Conservation (phyloP, 2,797 vertebrate species). For the Pseudotriccus pelzelni region DNA sequence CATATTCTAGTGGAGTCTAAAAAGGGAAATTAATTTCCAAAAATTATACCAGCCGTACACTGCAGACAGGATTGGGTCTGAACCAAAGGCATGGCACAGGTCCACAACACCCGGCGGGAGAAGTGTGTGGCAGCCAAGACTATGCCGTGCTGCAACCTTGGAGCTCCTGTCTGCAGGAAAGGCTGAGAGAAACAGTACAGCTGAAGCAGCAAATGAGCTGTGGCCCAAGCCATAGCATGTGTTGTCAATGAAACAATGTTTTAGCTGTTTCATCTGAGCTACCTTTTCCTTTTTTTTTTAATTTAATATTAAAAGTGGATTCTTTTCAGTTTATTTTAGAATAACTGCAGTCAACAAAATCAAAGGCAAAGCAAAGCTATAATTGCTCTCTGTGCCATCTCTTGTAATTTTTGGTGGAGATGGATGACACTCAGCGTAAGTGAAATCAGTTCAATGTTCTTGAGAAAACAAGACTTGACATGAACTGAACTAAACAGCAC, state of each 20-base stretch:
- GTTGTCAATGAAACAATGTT: not conserved
- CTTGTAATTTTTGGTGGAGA: not conserved
- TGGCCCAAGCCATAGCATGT: accelerated
- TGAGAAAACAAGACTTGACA: not conserved
- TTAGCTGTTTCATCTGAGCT: not conserved
- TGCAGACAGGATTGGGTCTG: accelerated
- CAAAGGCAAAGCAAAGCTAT: not conserved
- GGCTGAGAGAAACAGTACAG: not conserved
- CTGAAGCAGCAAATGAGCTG: not conserved
- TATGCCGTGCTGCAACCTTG: accelerated
- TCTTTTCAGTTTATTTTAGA: not conserved
- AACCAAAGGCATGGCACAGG: not conserved
- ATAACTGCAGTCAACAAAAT: not conserved
- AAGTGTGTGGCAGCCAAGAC: not conserved
- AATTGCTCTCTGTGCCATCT: accelerated
- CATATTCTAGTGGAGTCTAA: not conserved
- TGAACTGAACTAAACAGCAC: not conserved
- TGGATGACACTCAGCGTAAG: not conserved
- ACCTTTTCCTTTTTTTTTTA: not conserved
- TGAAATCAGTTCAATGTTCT: not conserved
- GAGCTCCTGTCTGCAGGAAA: not conserved
- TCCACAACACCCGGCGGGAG: not conserved
- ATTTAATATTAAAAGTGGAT: not conserved
- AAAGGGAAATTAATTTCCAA: not conserved
- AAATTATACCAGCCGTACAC: not conserved